These are phyloP conservation scores for Pachliopta kotzebuea DNA, from an alignment of 2,888 invertebrate species.

Conservation along the genomic window DNA sequence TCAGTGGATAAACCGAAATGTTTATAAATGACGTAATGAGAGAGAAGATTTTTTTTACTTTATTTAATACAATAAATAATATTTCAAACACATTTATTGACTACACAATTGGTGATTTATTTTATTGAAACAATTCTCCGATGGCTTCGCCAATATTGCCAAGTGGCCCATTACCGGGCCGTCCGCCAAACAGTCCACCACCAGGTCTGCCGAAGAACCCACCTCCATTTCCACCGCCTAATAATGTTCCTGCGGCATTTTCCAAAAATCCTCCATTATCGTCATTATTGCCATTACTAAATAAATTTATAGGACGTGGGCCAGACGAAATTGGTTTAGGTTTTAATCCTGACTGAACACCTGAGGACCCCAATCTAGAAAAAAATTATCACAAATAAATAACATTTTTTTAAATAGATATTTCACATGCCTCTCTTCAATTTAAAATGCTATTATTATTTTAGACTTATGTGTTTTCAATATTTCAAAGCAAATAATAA, in stretches of 20 bases:
- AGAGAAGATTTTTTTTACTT: not conserved
- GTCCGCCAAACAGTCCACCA: slow-evolving; percentile 38
- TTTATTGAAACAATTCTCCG: slow-evolving; percentile 52
- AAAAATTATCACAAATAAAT: not conserved
- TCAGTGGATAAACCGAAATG: not conserved
- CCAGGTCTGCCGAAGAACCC: slow-evolving; percentile 36
- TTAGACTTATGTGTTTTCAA: no score
- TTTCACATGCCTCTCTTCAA: no score
- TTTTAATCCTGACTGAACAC: slow-evolving; percentile 69
- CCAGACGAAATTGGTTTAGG: slow-evolving; percentile 67
- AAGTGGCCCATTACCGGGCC: slow-evolving; percentile 55
- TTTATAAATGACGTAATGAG: not conserved
- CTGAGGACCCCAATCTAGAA: slow-evolving; percentile 66
- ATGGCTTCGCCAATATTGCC: slow-evolving; percentile 66
- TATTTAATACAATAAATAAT: not conserved
- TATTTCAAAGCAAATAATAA: no score
- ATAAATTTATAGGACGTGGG: slow-evolving; percentile 64
- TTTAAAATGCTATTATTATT: no score
- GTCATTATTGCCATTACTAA: slow-evolving; percentile 52
- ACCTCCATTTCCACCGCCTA: slow-evolving; percentile 29
- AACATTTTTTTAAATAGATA: no score
- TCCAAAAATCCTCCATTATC: slow-evolving; percentile 51
- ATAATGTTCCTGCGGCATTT: slow-evolving; percentile 45
- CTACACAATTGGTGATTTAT: slow-evolving; percentile 1
- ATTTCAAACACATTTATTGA: not conserved